Percentiles rank a stretch among this genome's conserved stretches.
These are phyloP conservation scores for Crenichthys baileyi DNA, from an alignment of 2,797 vertebrate species.

Conservation along the genomic window DNA sequence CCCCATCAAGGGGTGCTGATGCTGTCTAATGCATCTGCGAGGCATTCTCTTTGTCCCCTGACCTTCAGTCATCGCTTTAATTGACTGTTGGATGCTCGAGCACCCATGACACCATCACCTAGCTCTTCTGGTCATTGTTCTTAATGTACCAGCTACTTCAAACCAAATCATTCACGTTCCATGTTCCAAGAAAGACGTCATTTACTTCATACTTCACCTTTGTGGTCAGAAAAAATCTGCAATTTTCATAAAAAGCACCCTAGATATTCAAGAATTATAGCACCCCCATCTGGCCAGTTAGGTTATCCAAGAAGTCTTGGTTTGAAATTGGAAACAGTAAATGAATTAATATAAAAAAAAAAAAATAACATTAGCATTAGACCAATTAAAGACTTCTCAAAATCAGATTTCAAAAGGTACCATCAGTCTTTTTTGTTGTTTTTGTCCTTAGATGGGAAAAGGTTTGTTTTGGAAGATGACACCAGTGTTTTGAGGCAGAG, in stretches of 20 bases:
- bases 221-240: neutral
- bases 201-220: neutral
- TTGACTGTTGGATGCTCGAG: neutral
- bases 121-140: neutral
- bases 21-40: neutral
- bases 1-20: neutral
- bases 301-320: no score
- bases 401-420: neutral
- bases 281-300: no score
- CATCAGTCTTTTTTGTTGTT: neutral
- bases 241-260: no score
- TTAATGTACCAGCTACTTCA: neutral
- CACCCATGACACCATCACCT: neutral
- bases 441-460: slow-evolving; percentile 71
- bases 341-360: no score
- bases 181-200: no score
- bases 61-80: neutral
- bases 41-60: neutral
- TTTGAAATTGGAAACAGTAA: no score
- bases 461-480: slow-evolving; percentile 70
- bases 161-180: neutral
- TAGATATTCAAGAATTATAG: no score
- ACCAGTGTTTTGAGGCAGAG: slow-evolving; percentile 49
- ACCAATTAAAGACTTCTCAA: neutral
- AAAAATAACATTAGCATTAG: no score